phyloP scores from a whole-genome alignment of 1,140 invertebrate genomes.

The Amphibalanus amphitrite region DNA sequence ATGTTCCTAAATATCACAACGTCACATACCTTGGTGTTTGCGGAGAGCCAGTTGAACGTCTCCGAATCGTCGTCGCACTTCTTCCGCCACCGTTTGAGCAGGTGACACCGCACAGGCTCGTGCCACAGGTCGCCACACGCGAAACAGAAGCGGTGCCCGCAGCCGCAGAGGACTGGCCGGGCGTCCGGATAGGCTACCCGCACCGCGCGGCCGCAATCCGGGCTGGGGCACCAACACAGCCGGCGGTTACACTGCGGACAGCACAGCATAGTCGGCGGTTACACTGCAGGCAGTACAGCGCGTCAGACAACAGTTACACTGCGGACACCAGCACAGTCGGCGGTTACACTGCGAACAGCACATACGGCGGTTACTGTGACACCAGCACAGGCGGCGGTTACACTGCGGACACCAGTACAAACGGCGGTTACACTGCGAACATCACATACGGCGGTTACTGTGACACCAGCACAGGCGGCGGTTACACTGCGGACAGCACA shows the following conservation, averaged over 20 bases:
- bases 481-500: too few species aligned
- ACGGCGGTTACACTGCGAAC: conserved; percentile 78
- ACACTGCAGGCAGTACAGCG: too few species aligned
- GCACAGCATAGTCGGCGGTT: too few species aligned
- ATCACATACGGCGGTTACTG: too few species aligned
- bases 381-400: too few species aligned
- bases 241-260: conserved; percentile 79
- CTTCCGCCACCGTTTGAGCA: conserved; percentile 92
- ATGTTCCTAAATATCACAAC: too few species aligned
- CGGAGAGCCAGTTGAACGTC: conserved; percentile 98
- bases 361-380: too few species aligned
- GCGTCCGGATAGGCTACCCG: conserved; percentile 85
- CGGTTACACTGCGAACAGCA: conserved; percentile 82
- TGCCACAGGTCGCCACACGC: conserved; percentile 97
- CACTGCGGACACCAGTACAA: too few species aligned
- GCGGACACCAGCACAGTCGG: too few species aligned
- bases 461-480: conserved; percentile 94
- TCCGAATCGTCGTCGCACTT: conserved; percentile 99
- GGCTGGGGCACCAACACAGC: conserved; percentile 91
- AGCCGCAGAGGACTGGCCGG: conserved; percentile 80
- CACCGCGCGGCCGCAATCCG: conserved; percentile 89
- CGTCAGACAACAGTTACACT: too few species aligned
- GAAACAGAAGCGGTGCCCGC: conserved; percentile 87
- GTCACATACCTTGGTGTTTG: conserved; percentile 92
- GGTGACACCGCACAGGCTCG: conserved; percentile 88